These are phyloP conservation scores for Laticauda colubrina DNA, from an alignment of 2,113 vertebrate genomes.

Conservation along the genomic window DNA sequence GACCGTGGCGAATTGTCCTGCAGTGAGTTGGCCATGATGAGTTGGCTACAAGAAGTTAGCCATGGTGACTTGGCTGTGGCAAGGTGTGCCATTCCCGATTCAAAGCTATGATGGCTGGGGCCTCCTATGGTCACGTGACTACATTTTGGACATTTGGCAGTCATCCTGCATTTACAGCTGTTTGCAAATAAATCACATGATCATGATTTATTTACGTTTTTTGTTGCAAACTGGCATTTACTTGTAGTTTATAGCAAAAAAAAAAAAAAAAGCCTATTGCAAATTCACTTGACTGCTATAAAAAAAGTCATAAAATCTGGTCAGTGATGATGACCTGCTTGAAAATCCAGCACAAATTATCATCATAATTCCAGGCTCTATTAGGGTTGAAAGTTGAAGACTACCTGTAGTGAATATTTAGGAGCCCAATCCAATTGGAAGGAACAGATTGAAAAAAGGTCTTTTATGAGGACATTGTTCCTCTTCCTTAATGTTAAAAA, in stretches of 20 bases:
- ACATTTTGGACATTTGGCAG: background rate
- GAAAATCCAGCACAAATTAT: background rate
- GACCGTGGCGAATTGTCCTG: no score
- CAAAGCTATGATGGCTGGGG: background rate
- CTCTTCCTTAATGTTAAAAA: background rate
- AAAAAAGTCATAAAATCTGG: background rate
- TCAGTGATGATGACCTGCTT: background rate
- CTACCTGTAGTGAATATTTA: background rate
- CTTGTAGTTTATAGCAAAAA: background rate
- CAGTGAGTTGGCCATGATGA: no score
- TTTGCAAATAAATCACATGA: background rate
- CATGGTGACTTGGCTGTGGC: no score
- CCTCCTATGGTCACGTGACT: background rate
- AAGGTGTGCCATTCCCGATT: no score
- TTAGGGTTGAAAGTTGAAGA: background rate
- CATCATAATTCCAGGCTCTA: background rate
- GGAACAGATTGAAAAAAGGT: background rate
- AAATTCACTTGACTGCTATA: background rate
- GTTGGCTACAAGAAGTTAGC: no score
- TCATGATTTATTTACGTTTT: background rate
- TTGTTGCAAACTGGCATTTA: background rate
- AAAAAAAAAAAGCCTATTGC: background rate
- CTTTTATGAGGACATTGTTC: background rate
- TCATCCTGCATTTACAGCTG: background rate
- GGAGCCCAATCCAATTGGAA: background rate